These are phyloP conservation scores for Euglossa dilemma DNA, from an alignment of 1,140 invertebrate genomes.

Conservation along the genomic window DNA sequence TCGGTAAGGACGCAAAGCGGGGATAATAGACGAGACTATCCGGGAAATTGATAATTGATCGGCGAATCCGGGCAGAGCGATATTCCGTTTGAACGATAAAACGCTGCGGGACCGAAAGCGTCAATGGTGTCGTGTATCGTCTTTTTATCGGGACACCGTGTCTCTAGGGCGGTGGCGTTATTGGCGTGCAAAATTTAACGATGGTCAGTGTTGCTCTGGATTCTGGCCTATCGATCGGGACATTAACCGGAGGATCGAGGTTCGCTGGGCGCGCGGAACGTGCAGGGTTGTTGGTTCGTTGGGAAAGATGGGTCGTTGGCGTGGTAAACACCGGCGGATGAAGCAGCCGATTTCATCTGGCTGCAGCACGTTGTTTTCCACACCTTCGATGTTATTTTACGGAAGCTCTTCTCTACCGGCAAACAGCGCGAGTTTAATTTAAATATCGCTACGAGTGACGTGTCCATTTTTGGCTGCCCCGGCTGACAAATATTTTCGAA, in stretches of 20 bases:
- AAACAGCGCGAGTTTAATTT: not conserved
- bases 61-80: not conserved
- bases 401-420: not conserved
- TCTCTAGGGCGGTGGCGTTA: conserved; percentile 5
- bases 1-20: no score
- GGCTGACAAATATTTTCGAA: not conserved
- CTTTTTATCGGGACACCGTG: conserved; percentile 21
- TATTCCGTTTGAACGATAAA: conserved; percentile 4
- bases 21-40: not conserved
- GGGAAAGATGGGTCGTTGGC: not conserved
- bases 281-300: not conserved
- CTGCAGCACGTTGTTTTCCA: not conserved
- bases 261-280: not conserved
- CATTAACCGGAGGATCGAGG: conserved; percentile 17
- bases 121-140: not conserved
- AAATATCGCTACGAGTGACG: conserved; percentile 5
- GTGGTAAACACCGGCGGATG: not conserved
- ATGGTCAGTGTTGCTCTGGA: not conserved
- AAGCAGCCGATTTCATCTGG: not conserved
- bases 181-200: conserved; percentile 24
- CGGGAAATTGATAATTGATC: conserved; percentile 48
- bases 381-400: conserved; percentile 6
- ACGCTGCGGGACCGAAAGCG: not conserved
- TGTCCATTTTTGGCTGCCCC: not conserved
- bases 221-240: not conserved